Evolutionary conservation across 2,888 invertebrate genomes (phyloP).

Genomic region (Pachycephus smyrnensis): DNA sequence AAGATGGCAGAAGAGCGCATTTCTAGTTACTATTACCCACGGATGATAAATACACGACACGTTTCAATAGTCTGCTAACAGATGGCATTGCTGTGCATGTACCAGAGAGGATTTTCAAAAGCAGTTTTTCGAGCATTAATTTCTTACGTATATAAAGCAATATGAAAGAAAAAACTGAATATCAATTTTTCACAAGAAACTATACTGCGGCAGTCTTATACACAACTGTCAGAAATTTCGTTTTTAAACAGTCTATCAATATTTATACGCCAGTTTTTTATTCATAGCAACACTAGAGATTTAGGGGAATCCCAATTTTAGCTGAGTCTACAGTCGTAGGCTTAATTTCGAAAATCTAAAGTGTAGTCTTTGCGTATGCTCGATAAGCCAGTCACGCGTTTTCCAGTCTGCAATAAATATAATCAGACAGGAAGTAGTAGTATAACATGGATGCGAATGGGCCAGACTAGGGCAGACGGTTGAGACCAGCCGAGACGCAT

Average conservation of each 20-base stretch:
- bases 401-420: background rate
- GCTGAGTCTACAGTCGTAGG: background rate
- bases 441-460: background rate
- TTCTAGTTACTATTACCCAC: background rate
- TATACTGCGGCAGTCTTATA: too few relatives aligned
- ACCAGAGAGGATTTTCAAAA: background rate
- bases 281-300: background rate
- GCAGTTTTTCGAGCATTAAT: background rate
- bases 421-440: background rate
- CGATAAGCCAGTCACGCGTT: background rate
- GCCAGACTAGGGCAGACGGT: background rate
- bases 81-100: background rate
- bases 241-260: background rate
- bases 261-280: background rate
- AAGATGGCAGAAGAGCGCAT: background rate
- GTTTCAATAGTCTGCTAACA: background rate
- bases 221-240: background rate
- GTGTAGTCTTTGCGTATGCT: background rate
- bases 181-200: background rate
- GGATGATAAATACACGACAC: background rate
- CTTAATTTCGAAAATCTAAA: background rate
- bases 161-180: background rate
- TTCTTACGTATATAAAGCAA: background rate
- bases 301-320: background rate
- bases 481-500: background rate